Conservation (phyloP, 2,113 vertebrate genomes). For the Onychostruthus taczanowskii region DNA sequence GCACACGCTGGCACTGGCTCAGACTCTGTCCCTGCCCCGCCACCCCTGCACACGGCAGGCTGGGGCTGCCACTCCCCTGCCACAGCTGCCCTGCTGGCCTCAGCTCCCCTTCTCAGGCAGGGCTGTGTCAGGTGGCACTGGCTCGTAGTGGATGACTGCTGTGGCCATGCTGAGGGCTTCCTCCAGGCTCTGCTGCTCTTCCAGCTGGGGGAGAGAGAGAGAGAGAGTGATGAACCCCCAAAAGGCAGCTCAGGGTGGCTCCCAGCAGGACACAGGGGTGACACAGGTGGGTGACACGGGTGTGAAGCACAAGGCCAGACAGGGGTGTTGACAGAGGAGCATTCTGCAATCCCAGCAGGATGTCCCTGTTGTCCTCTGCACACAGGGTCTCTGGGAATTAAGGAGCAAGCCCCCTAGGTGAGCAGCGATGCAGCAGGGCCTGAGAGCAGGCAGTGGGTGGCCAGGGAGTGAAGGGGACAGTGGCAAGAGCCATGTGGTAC, state of each 20-base stretch:
- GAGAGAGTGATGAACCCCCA: not conserved
- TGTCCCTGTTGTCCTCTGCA: not conserved
- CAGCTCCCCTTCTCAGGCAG: conserved; percentile 58
- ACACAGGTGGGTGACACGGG: not conserved
- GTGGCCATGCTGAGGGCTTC: conserved; percentile 75
- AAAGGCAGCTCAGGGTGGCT: not conserved
- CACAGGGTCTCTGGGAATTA: not conserved
- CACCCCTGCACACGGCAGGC: not conserved
- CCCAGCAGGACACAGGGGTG: not conserved
- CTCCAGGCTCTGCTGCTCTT: conserved; percentile 80
- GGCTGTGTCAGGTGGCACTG: conserved; percentile 14
- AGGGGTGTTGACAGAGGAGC: not conserved
- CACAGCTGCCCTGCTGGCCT: not conserved
- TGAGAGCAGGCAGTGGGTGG: not conserved
- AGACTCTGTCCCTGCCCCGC: not conserved
- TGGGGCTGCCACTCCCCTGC: not conserved
- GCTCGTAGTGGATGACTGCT: conserved; percentile 70
- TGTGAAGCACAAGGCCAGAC: not conserved
- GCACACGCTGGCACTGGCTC: not conserved
- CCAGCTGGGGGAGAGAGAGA: conserved; percentile 61
- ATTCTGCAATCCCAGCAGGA: not conserved
- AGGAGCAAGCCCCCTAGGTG: not conserved
- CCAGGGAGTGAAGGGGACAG: accelerated
- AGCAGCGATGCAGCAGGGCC: not conserved
- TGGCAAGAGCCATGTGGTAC: not conserved